These are phyloP conservation scores for Microtus obscurus DNA, from an alignment of 2,797 vertebrate species.

Conservation along the genomic window DNA sequence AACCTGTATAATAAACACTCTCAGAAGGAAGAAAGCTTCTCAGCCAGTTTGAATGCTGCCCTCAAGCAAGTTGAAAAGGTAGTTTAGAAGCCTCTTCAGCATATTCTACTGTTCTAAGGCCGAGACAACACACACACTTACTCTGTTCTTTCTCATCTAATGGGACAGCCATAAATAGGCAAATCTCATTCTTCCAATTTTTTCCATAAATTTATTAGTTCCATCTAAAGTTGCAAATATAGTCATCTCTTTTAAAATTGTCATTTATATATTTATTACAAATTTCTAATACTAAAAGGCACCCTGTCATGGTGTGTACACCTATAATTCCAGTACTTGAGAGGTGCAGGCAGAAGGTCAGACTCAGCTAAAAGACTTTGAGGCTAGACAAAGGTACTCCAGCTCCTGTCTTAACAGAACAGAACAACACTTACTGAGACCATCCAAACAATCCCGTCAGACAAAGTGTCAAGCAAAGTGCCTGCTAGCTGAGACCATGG, in stretches of 20 bases:
- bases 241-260: background rate
- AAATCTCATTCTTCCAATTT: slow-evolving; percentile 26
- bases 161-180: background rate
- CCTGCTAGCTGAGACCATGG: background rate
- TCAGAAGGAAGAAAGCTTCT: slow-evolving; percentile 1
- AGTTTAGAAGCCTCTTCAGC: background rate
- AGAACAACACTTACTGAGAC: background rate
- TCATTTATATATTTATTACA: background rate
- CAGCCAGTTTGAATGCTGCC: slow-evolving; percentile 29
- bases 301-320: background rate
- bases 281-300: background rate
- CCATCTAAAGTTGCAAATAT: background rate
- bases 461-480: background rate
- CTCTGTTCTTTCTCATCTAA: background rate
- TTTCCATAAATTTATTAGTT: background rate
- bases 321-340: background rate
- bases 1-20: background rate
- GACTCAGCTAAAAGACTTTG: background rate
- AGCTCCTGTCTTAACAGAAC: background rate
- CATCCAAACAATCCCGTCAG: slow-evolving; percentile 2
- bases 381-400: background rate
- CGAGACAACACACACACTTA: background rate
- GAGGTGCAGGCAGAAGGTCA: background rate
- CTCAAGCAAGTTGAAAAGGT: background rate
- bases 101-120: background rate